These are phyloP conservation scores for Rugalucina vietnamica DNA, from an alignment of 2,888 invertebrate genomes.

Conservation along the genomic window DNA sequence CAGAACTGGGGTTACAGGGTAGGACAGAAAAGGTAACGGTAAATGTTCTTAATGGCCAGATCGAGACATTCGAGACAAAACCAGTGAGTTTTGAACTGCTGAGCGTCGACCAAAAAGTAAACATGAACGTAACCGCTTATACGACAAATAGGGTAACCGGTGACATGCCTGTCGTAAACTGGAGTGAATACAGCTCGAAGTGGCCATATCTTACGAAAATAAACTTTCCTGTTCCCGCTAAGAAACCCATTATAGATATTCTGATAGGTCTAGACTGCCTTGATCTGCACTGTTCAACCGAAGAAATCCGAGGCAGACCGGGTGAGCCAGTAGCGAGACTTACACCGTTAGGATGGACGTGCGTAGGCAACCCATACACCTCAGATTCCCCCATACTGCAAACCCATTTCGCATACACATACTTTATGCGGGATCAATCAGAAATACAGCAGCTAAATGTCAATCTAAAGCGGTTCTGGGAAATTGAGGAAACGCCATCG, in stretches of 20 bases:
- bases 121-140: not conserved
- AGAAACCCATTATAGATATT: not conserved
- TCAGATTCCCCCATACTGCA: not conserved
- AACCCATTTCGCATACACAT: not conserved
- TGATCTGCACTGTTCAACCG: not conserved
- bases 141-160: slow-evolving; percentile 12
- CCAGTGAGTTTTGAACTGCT: not conserved
- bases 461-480: not conserved
- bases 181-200: not conserved
- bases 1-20: not conserved
- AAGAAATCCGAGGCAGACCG: not conserved
- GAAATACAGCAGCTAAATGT: not conserved
- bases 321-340: slow-evolving; percentile 1
- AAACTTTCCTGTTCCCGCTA: slow-evolving; percentile 6
- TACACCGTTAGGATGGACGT: slow-evolving; percentile 22
- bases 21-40: not conserved
- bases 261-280: slow-evolving; percentile 14
- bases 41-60: slow-evolving; percentile 14
- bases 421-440: not conserved
- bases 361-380: not conserved
- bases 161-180: not conserved
- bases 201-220: slow-evolving; percentile 15
- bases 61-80: slow-evolving; percentile 5
- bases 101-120: not conserved
- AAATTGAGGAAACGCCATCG: too few relatives aligned